Evolutionary conservation across 2,888 invertebrate species (phyloP).

Genomic region (Arrhopalites spinosus): DNA sequence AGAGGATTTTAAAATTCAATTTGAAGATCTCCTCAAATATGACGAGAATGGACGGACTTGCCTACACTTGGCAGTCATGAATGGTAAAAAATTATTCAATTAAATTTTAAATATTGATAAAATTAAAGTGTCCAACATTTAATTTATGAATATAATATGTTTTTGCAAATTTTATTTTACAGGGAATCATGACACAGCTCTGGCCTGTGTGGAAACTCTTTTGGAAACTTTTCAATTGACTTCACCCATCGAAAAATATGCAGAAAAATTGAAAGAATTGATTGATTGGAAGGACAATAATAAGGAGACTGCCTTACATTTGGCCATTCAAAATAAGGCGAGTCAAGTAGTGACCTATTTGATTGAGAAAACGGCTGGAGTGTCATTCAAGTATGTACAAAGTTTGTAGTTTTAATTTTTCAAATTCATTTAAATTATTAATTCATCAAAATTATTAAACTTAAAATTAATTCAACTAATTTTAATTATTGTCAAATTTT

Average conservation of each 20-base stretch:
- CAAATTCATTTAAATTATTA: no score
- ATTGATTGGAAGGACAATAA: not conserved
- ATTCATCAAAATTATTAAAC: no score
- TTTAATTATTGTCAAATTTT: no score
- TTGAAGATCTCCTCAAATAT: not conserved
- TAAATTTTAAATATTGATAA: no score
- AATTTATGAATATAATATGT: no score
- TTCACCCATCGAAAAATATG: not conserved
- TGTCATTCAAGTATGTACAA: not conserved
- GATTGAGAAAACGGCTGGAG: not conserved
- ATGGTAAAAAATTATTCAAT: not conserved
- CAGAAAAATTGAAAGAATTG: not conserved
- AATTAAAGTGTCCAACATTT: no score
- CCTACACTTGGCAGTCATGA: not conserved
- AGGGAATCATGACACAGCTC: not conserved
- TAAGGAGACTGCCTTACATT: conserved; percentile 14
- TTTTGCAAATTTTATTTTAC: no score
- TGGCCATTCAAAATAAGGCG: conserved; percentile 8
- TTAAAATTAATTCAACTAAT: no score
- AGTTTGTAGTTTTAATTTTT: no score
- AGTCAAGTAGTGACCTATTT: not conserved
- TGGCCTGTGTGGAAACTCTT: conserved; percentile 7
- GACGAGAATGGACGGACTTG: not conserved
- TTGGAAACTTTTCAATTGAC: conserved; percentile 3
- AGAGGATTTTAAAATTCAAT: not conserved